Evolutionary conservation across 2,888 invertebrate species (phyloP).

Genomic region (Pegoplata infirma): DNA sequence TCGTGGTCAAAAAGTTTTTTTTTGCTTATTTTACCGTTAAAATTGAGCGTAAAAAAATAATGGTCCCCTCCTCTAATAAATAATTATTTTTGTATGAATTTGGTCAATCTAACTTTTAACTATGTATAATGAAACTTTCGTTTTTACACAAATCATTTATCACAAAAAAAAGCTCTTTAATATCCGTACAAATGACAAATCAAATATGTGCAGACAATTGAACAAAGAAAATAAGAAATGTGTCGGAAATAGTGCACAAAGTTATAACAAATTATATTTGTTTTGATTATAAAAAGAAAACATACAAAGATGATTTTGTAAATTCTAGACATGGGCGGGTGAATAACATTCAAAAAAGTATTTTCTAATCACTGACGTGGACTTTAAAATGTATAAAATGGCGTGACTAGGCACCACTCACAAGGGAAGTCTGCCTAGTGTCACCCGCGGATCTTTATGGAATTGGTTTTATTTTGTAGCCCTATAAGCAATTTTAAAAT

Average conservation of each 20-base stretch:
- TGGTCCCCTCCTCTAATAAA: no score
- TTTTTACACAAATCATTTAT: constrained; percentile 42
- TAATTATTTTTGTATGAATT: neutral
- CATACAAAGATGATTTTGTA: constrained; percentile 22
- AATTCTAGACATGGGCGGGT: constrained; percentile 40
- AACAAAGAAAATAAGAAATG: constrained; percentile 38
- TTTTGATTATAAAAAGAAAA: constrained; percentile 21
- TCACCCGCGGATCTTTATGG: no score
- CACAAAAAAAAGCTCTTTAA: constrained; percentile 36
- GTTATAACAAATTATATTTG: constrained; percentile 32
- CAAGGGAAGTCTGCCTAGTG: no score
- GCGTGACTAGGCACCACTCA: no score
- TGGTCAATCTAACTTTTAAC: neutral
- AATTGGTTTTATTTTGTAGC: no score
- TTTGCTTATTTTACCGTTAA: no score
- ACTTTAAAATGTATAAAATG: no score
- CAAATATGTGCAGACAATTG: constrained; percentile 50
- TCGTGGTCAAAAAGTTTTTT: no score
- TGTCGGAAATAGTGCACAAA: constrained; percentile 39
- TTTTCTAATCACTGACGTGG: no score
- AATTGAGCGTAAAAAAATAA: no score
- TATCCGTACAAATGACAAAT: constrained; percentile 50
- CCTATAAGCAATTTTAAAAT: no score
- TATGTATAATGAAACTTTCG: constrained; percentile 24
- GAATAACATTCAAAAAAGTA: no score